Evolutionary conservation across 2,113 vertebrate species (phyloP).

Genomic region (Lasiurus cinereus): DNA sequence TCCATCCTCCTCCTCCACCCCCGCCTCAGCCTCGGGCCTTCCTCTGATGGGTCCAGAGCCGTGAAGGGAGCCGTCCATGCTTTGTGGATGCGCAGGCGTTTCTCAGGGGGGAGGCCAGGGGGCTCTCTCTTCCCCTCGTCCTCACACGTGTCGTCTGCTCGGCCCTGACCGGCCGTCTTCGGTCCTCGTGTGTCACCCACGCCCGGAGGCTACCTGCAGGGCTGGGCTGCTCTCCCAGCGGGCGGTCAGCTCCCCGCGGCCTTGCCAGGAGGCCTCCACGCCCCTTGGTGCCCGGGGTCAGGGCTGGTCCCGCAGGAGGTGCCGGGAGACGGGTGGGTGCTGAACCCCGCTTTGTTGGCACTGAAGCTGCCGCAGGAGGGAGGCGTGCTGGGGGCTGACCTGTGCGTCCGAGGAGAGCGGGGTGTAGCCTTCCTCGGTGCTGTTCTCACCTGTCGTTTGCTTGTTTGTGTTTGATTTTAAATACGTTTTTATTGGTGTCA

Average conservation of each 20-base stretch:
- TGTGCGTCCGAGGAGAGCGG: background rate
- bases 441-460: no score
- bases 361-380: background rate
- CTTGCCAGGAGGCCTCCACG: background rate
- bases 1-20: background rate
- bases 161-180: accelerated
- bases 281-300: no score
- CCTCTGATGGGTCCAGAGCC: background rate
- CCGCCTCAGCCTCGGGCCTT: background rate
- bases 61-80: background rate
- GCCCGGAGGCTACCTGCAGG: background rate
- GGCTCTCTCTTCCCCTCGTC: background rate
- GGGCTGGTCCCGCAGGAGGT: background rate
- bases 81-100: background rate
- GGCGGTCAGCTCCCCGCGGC: background rate
- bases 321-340: no score
- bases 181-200: background rate
- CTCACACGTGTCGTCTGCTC: background rate
- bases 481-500: no score
- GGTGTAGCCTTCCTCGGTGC: background rate
- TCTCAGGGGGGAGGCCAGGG: background rate
- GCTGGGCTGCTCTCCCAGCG: background rate
- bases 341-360: background rate
- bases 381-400: background rate
- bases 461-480: no score